These are phyloP conservation scores for Conopomorpha cramerella DNA, from an alignment of 1,140 invertebrate species.

Conservation along the genomic window DNA sequence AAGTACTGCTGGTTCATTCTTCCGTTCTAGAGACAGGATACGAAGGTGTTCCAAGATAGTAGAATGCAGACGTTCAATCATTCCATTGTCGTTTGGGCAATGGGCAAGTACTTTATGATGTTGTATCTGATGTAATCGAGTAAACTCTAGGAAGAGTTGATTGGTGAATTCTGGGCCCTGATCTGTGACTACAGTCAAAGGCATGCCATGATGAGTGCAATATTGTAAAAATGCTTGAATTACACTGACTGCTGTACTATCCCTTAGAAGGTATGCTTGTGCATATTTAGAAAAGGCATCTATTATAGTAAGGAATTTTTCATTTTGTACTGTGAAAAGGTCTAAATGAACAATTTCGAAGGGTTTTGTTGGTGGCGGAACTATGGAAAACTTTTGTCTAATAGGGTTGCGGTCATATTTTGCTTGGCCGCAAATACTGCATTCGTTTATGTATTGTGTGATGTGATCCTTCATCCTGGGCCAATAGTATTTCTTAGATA, in stretches of 20 bases:
- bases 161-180: conserved; percentile 14
- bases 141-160: conserved; percentile 13
- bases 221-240: conserved; percentile 8
- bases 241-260: conserved; percentile 4
- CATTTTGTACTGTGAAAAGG: conserved; percentile 1
- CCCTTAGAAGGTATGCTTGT: too few relatives aligned
- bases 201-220: conserved; percentile 6
- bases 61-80: conserved; percentile 14
- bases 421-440: too few relatives aligned
- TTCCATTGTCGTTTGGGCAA: conserved; percentile 9
- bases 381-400: too few relatives aligned
- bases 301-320: conserved; percentile 4
- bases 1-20: conserved; percentile 1
- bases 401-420: too few relatives aligned
- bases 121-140: conserved; percentile 10
- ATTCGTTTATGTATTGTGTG: too few relatives aligned
- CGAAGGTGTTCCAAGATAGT: conserved; percentile 11
- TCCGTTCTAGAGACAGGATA: conserved; percentile 5
- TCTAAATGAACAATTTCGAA: conserved; percentile 4
- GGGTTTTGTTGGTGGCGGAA: conserved; percentile 1
- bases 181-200: conserved; percentile 10
- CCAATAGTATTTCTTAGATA: too few relatives aligned
- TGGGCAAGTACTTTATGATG: conserved; percentile 8
- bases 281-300: conserved; percentile 4
- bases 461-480: too few relatives aligned